Percentiles rank a stretch among this genome's conserved stretches.
Conservation (phyloP, 2,797 vertebrate species). For the Emydoidea blandingii region DNA sequence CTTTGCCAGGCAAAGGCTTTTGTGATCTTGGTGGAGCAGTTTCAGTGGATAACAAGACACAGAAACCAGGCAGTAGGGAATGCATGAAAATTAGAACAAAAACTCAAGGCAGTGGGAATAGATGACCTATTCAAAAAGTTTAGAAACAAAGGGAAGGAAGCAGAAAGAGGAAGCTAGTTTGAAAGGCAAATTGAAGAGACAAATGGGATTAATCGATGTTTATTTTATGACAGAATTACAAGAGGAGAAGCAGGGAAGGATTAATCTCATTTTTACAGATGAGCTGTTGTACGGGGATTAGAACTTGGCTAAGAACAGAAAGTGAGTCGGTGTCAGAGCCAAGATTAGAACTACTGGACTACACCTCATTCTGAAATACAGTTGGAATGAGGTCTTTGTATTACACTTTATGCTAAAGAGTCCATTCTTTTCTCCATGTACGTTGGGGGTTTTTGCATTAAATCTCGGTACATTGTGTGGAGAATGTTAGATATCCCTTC, state of each 20-base stretch:
- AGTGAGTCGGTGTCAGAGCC: background rate
- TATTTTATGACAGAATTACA: background rate
- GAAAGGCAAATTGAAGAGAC: background rate
- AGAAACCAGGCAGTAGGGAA: background rate
- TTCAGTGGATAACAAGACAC: background rate
- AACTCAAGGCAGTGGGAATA: background rate
- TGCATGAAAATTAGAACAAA: background rate
- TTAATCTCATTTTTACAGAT: background rate
- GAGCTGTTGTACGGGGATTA: background rate
- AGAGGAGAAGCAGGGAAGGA: background rate
- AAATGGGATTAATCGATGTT: background rate
- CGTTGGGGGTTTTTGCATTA: background rate
- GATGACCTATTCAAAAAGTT: background rate
- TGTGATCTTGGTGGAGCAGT: background rate
- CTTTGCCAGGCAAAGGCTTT: background rate
- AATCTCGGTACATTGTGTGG: background rate
- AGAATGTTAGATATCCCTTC: background rate
- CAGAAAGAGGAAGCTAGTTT: background rate
- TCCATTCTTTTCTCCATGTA: background rate
- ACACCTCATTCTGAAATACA: background rate
- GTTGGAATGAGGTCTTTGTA: background rate
- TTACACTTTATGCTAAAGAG: background rate
- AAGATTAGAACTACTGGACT: constrained; percentile 14
- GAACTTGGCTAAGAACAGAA: background rate
- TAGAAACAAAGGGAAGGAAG: background rate